Percentiles rank a stretch among this genome's conserved stretches.
These are phyloP conservation scores for Pseudomyrmex concolor DNA, from an alignment of 1,140 invertebrate species.

Conservation along the genomic window DNA sequence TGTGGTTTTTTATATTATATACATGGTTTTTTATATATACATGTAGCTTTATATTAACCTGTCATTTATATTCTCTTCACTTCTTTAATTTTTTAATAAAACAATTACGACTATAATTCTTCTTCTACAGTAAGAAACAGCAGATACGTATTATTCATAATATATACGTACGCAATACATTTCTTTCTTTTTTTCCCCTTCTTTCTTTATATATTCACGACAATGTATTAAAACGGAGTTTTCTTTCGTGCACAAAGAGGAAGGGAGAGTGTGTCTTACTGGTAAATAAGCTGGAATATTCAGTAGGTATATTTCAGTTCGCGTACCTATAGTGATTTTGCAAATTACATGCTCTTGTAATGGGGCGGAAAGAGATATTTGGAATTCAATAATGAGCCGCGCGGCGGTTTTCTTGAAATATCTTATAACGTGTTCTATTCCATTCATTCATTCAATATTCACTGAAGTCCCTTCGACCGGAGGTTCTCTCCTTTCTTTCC, in stretches of 20 bases:
- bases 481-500: slow-evolving; percentile 39
- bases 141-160: slow-evolving; percentile 48
- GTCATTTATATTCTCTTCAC: slow-evolving; percentile 3
- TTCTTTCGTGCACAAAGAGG: slow-evolving; percentile 8
- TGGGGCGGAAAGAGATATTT: slow-evolving; percentile 30
- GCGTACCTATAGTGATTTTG: slow-evolving; percentile 1
- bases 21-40: not conserved
- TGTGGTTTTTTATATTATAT: not conserved
- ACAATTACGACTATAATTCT: slow-evolving; percentile 23
- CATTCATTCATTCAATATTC: slow-evolving; percentile 74
- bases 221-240: slow-evolving; percentile 41
- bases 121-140: slow-evolving; percentile 8
- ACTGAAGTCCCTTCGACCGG: slow-evolving; percentile 65
- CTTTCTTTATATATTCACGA: not conserved
- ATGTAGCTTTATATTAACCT: not conserved
- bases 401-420: slow-evolving; percentile 46
- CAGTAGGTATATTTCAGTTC: slow-evolving; percentile 3
- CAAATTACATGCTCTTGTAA: slow-evolving; percentile 48
- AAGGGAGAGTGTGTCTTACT: not conserved
- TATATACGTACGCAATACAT: not conserved
- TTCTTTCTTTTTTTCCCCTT: slow-evolving; percentile 6
- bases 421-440: slow-evolving; percentile 32
- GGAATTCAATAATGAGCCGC: slow-evolving; percentile 47
- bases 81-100: slow-evolving; percentile 36
- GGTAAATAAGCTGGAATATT: slow-evolving; percentile 41